Evolutionary conservation across 2,113 vertebrate genomes (phyloP).

Genomic region (Piprites chloris): DNA sequence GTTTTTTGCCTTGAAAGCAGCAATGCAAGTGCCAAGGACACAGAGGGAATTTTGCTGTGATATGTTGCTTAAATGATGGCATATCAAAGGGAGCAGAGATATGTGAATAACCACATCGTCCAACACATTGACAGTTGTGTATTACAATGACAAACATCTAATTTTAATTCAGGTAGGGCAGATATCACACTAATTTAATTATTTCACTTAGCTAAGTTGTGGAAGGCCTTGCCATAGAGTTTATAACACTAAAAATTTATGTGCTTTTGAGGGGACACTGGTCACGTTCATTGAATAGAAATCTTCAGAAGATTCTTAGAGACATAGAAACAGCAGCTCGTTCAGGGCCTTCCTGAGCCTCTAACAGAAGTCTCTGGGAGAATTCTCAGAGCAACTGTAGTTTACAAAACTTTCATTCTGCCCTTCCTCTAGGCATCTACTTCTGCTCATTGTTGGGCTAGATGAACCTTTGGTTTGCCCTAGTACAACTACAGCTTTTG

Average conservation of each 20-base stretch:
- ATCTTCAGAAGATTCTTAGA: not conserved
- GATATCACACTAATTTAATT: not conserved
- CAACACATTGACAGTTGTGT: not conserved
- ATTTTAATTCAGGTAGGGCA: not conserved
- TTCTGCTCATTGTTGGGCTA: not conserved
- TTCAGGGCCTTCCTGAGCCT: not conserved
- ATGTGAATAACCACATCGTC: not conserved
- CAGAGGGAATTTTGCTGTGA: not conserved
- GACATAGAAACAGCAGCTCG: not conserved
- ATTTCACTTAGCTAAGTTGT: not conserved
- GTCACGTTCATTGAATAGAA: not conserved
- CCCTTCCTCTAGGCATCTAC: not conserved
- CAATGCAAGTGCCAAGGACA: not conserved
- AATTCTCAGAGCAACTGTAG: not conserved
- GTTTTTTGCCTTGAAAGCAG: conserved; percentile 20
- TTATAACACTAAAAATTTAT: not conserved
- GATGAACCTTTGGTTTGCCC: not conserved
- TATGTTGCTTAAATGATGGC: not conserved
- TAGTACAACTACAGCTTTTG: not conserved
- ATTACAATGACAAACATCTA: not conserved
- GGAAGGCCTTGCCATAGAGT: not conserved
- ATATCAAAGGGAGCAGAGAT: not conserved
- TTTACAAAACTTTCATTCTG: not conserved
- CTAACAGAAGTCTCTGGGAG: not conserved
- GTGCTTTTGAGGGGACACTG: not conserved